Conservation (phyloP, 2,797 vertebrate genomes). For the Lacerta viridis region DNA sequence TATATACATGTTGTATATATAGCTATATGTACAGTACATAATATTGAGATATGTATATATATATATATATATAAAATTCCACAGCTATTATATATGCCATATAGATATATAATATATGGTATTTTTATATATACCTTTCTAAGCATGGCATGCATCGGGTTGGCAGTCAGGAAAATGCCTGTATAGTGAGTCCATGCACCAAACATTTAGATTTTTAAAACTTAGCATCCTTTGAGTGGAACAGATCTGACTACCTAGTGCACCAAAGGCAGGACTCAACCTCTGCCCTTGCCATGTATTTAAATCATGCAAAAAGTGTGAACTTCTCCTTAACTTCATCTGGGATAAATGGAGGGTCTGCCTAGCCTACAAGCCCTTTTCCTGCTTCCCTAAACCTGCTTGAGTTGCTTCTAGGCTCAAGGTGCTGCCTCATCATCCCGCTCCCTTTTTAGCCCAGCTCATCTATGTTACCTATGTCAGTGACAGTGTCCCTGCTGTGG, state of each 20-base stretch:
- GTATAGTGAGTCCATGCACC: slow-evolving; percentile 65
- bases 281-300: not conserved
- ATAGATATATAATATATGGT: not conserved
- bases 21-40: slow-evolving; percentile 50
- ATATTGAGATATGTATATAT: slow-evolving; percentile 55
- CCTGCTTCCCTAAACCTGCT: slow-evolving; percentile 60
- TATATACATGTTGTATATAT: slow-evolving; percentile 44
- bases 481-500: slow-evolving; percentile 98
- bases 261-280: not conserved
- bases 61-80: slow-evolving; percentile 27
- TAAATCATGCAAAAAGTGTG: slow-evolving; percentile 44
- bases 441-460: slow-evolving; percentile 80
- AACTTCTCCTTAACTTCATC: not conserved
- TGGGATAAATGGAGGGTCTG: not conserved
- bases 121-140: slow-evolving; percentile 56
- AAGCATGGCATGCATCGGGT: slow-evolving; percentile 33
- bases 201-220: slow-evolving; percentile 57
- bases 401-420: slow-evolving; percentile 53
- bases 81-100: slow-evolving; percentile 34
- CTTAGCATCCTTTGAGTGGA: slow-evolving; percentile 15
- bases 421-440: slow-evolving; percentile 76
- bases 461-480: slow-evolving; percentile 94
- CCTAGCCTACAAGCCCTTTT: slow-evolving; percentile 42
- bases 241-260: not conserved
- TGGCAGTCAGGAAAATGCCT: slow-evolving; percentile 54